These are phyloP conservation scores for Monomorium pharaonis DNA, from an alignment of 1,140 invertebrate genomes.

Conservation along the genomic window DNA sequence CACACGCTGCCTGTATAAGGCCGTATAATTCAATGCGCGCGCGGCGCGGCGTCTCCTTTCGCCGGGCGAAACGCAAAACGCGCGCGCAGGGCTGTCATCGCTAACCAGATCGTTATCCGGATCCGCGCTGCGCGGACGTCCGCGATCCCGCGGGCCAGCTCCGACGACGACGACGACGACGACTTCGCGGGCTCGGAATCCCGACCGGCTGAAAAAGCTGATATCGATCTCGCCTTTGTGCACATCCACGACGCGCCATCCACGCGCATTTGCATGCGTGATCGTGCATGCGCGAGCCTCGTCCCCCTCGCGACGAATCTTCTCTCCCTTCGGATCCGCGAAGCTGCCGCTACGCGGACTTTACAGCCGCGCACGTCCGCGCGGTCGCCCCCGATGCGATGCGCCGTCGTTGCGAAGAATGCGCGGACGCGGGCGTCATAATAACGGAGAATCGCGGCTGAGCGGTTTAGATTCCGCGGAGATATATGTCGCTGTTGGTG, in stretches of 20 bases:
- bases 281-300: slow-evolving; percentile 13
- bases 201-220: slow-evolving; percentile 60
- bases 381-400: background rate
- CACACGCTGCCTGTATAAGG: slow-evolving; percentile 64
- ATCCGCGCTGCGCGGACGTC: background rate
- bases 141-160: slow-evolving; percentile 19
- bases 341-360: background rate
- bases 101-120: slow-evolving; percentile 59
- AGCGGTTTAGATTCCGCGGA: slow-evolving; percentile 6
- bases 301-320: slow-evolving; percentile 19
- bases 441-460: slow-evolving; percentile 36
- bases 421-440: background rate
- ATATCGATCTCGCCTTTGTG: slow-evolving; percentile 43
- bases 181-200: background rate
- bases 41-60: slow-evolving; percentile 23
- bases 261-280: slow-evolving; percentile 42
- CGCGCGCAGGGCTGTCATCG: slow-evolving; percentile 43
- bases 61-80: slow-evolving; percentile 21
- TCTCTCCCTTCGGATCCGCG: slow-evolving; percentile 31
- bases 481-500: background rate
- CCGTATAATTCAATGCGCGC: slow-evolving; percentile 71
- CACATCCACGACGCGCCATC: slow-evolving; percentile 1
- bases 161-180: too few relatives aligned
- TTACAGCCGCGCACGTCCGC: slow-evolving; percentile 10
- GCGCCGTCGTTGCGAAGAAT: background rate